phyloP scores from a whole-genome alignment of 2,888 invertebrate genomes.

The Cabera pusaria region DNA sequence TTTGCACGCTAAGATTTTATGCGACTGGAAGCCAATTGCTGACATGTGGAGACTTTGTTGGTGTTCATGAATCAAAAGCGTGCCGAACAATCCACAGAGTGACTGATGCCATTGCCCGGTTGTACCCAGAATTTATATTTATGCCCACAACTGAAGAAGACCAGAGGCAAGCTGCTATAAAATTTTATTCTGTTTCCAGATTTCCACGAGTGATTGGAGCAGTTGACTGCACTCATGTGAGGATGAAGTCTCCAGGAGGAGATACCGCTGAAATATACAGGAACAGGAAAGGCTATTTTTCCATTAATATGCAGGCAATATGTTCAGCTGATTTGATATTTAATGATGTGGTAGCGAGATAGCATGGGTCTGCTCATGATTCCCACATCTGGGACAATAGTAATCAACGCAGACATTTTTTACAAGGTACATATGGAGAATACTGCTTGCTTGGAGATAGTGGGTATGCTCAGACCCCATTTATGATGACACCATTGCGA shows the following conservation, averaged over 20 bases:
- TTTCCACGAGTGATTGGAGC: no score
- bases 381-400: slow-evolving; percentile 35
- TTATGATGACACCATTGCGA: no score
- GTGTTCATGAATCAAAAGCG: slow-evolving; percentile 7
- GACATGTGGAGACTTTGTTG: slow-evolving; percentile 8
- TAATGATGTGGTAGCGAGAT: slow-evolving; percentile 36
- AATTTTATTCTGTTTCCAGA: no score
- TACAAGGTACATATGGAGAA: slow-evolving; percentile 16
- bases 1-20: slow-evolving; percentile 8
- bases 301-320: slow-evolving; percentile 36
- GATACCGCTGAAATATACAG: no score
- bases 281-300: slow-evolving; percentile 35
- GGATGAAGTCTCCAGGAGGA: no score
- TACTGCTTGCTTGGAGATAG: slow-evolving; percentile 17
- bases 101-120: slow-evolving; percentile 6
- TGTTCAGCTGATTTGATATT: slow-evolving; percentile 19
- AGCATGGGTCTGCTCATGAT: slow-evolving; percentile 41
- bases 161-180: slow-evolving; percentile 3
- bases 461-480: slow-evolving; percentile 20
- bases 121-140: slow-evolving; percentile 3
- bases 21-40: slow-evolving; percentile 9
- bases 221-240: slow-evolving; percentile 3
- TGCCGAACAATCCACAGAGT: slow-evolving; percentile 8
- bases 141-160: slow-evolving; percentile 7
- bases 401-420: slow-evolving; percentile 14